Conservation (phyloP, 2,888 invertebrate species). For the Epinotia brunnichana region DNA sequence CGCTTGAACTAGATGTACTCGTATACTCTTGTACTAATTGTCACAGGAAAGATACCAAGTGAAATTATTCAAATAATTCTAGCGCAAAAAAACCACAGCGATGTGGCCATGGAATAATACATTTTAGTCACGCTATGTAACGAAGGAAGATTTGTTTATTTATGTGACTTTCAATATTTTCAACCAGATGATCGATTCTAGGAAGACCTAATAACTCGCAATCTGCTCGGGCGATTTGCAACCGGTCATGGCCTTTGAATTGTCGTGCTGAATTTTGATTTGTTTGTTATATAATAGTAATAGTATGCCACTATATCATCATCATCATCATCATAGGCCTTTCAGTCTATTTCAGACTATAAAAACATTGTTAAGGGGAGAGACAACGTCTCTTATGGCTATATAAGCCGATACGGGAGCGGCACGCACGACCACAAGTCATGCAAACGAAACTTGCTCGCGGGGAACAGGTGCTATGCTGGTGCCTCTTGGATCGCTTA, state of each 20-base stretch:
- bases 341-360: no score
- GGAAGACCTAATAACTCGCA: neutral
- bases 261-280: constrained; percentile 19
- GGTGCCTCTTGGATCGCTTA: no score
- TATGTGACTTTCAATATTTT: neutral
- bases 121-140: constrained; percentile 16
- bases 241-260: constrained; percentile 13
- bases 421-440: no score
- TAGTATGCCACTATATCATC: no score
- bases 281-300: no score
- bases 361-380: no score
- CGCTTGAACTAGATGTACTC: constrained; percentile 58
- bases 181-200: neutral
- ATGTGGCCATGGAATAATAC: neutral
- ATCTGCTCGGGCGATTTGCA: neutral
- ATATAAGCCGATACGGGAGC: no score
- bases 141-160: neutral
- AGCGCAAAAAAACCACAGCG: neutral
- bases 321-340: no score
- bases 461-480: no score
- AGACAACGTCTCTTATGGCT: no score
- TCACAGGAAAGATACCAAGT: constrained; percentile 48
- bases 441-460: no score
- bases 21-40: constrained; percentile 50
- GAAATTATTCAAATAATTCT: constrained; percentile 52